These are phyloP conservation scores for Echiichthys vipera DNA, from an alignment of 2,797 vertebrate species.

Conservation along the genomic window DNA sequence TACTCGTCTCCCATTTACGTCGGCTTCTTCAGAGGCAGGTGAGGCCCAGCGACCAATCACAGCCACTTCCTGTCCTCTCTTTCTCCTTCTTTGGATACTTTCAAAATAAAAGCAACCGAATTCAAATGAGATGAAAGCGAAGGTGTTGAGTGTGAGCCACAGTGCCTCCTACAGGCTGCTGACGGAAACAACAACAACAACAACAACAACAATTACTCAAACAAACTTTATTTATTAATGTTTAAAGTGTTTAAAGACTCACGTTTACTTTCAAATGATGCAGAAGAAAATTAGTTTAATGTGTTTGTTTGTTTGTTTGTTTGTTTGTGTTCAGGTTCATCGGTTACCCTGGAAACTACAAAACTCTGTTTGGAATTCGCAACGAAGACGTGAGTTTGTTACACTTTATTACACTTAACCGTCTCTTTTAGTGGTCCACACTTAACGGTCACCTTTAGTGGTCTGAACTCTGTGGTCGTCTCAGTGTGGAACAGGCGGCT, in stretches of 20 bases:
- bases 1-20: constrained; percentile 82
- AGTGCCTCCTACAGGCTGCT: neutral
- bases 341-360: constrained; percentile 85
- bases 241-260: no score
- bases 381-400: constrained; percentile 87
- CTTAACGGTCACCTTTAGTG: no score
- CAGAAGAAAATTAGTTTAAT: no score
- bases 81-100: neutral
- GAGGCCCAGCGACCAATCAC: constrained; percentile 44
- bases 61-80: neutral
- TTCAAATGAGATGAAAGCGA: neutral
- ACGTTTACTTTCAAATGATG: neutral
- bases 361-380: constrained; percentile 83
- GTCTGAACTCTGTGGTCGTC: no score
- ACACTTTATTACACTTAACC: no score
- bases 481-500: constrained; percentile 85
- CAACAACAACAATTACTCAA: neutral
- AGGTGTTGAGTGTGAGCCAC: neutral
- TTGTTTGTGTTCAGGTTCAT: constrained; percentile 78
- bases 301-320: neutral
- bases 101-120: neutral
- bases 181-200: neutral
- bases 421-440: no score
- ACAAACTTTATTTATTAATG: neutral
- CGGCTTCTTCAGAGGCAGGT: constrained; percentile 88